phyloP scores from a whole-genome alignment of 2,113 vertebrate genomes.

The Paedocypris sp. region DNA sequence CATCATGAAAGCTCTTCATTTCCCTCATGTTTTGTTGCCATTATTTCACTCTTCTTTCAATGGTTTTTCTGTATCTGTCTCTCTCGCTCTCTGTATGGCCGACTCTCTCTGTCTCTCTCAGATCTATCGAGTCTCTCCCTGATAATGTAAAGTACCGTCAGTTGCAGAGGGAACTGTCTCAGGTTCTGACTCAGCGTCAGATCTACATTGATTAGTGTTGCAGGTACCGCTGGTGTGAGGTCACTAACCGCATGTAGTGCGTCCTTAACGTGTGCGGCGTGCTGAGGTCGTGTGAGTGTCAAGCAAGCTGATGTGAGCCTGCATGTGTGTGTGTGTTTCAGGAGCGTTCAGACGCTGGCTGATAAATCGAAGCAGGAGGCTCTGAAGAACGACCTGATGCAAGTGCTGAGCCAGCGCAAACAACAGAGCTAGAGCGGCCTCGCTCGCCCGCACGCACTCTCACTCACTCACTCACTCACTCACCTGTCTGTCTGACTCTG shows the following conservation, averaged over 20 bases:
- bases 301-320: too few species aligned
- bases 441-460: slow-evolving; percentile 25
- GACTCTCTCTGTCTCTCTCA: slow-evolving; percentile 49
- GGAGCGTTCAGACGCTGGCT: slow-evolving; percentile 89
- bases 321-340: slow-evolving; percentile 45
- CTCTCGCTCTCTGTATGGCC: background rate
- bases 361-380: slow-evolving; percentile 94
- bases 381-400: slow-evolving; percentile 87
- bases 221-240: slow-evolving; percentile 70
- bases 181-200: slow-evolving; percentile 98
- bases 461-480: slow-evolving; percentile 7
- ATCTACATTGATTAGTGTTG: slow-evolving; percentile 93
- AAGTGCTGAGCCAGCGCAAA: slow-evolving; percentile 87
- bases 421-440: slow-evolving; percentile 81
- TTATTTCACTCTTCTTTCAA: too few species aligned
- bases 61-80: background rate
- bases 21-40: too few species aligned
- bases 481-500: slow-evolving; percentile 1
- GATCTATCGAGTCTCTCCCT: slow-evolving; percentile 97
- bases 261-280: background rate
- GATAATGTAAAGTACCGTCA: slow-evolving; percentile 99
- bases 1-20: too few species aligned
- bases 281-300: background rate
- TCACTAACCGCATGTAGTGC: slow-evolving; percentile 18
- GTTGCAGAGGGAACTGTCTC: slow-evolving; percentile 98